phyloP scores from a whole-genome alignment of 2,113 vertebrate genomes.

The Anolis sagrei region DNA sequence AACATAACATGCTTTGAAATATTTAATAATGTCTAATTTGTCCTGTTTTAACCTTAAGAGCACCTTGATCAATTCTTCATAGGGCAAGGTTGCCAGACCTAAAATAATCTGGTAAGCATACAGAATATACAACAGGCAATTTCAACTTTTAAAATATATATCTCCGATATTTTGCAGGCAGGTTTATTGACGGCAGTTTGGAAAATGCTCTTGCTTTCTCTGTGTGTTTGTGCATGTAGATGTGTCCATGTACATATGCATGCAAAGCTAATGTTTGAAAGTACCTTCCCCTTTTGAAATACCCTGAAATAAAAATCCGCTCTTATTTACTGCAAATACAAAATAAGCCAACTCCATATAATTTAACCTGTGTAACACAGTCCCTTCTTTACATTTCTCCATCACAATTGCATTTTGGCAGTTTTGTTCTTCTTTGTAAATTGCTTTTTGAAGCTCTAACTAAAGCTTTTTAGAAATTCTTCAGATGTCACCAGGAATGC shows the following conservation, averaged over 20 bases:
- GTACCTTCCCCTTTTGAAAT: not conserved
- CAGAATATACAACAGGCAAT: not conserved
- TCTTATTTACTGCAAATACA: not conserved
- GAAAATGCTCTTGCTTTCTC: not conserved
- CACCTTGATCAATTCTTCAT: too few species aligned
- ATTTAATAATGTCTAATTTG: too few species aligned
- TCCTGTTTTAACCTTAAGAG: too few species aligned
- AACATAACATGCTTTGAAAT: too few species aligned
- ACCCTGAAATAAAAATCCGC: not conserved
- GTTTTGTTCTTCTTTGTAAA: not conserved
- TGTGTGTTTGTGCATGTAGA: too few species aligned
- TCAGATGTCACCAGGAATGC: not conserved
- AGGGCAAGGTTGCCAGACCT: too few species aligned
- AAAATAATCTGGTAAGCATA: not conserved
- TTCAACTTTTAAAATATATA: not conserved
- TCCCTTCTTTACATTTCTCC: not conserved
- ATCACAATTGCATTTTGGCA: not conserved
- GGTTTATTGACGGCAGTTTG: too few species aligned
- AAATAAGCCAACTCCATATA: not conserved
- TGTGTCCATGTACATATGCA: not conserved
- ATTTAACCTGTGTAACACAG: not conserved
- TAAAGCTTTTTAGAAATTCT: not conserved
- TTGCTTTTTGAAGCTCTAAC: not conserved
- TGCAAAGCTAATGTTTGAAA: not conserved
- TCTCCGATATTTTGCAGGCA: not conserved